A percentile compares a stretch with the other conserved stretches of the same genome.
These are phyloP conservation scores for Lucinisca nassula DNA, from an alignment of 2,888 invertebrate species.

Conservation along the genomic window DNA sequence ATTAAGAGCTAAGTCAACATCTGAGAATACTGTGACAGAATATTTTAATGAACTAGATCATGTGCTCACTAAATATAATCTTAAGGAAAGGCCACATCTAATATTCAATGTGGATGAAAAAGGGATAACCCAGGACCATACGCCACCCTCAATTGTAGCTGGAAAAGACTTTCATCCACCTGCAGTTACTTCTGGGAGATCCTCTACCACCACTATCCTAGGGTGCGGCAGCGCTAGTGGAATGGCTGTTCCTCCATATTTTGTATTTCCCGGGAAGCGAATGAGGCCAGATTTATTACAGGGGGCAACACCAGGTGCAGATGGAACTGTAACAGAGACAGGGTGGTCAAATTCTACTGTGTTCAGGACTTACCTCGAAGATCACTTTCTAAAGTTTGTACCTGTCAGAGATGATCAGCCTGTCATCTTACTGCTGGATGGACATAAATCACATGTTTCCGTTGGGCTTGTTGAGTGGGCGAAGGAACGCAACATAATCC, in stretches of 20 bases:
- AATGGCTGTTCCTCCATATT: slow-evolving; percentile 42
- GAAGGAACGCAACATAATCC: slow-evolving; percentile 18
- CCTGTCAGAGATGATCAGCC: slow-evolving; percentile 6
- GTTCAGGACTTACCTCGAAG: slow-evolving; percentile 35
- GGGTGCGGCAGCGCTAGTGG: slow-evolving; percentile 34
- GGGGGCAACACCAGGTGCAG: slow-evolving; percentile 34
- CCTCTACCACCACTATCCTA: slow-evolving; percentile 30
- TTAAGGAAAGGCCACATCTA: slow-evolving; percentile 29
- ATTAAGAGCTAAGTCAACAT: slow-evolving; percentile 4
- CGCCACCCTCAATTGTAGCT: slow-evolving; percentile 29
- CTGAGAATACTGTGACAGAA: not conserved
- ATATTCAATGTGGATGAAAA: slow-evolving; percentile 59
- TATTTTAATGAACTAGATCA: slow-evolving; percentile 28
- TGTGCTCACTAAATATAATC: slow-evolving; percentile 21
- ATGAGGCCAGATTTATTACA: slow-evolving; percentile 28
- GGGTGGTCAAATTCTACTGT: slow-evolving; percentile 48
- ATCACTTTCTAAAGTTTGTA: slow-evolving; percentile 39
- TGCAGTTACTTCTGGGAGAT: slow-evolving; percentile 20
- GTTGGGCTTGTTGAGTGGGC: slow-evolving; percentile 35
- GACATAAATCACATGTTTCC: slow-evolving; percentile 15
- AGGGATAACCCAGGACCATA: slow-evolving; percentile 37
- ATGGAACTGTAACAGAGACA: slow-evolving; percentile 25
- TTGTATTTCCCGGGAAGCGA: slow-evolving; percentile 40
- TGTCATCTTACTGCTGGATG: slow-evolving; percentile 33
- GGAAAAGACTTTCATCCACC: not conserved